A percentile compares a stretch with the other conserved stretches of the same genome.
These are phyloP conservation scores for Sceliomorpha sp. DNA, from an alignment of 2,888 invertebrate genomes.

Conservation along the genomic window DNA sequence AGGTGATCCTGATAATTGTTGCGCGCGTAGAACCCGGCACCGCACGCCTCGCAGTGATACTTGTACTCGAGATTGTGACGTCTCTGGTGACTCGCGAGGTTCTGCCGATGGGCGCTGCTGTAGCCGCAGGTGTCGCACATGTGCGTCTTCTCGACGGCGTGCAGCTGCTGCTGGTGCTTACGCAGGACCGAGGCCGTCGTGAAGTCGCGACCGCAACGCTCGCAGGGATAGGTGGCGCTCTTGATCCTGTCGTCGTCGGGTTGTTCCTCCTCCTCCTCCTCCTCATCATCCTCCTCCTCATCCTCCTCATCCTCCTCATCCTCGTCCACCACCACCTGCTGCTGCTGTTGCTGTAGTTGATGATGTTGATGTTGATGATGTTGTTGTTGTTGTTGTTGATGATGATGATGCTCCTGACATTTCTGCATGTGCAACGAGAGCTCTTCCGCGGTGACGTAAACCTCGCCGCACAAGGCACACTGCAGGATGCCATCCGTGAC, in stretches of 20 bases:
- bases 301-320: no score
- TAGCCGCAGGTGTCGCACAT: constrained; percentile 72
- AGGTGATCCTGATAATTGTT: constrained; percentile 73
- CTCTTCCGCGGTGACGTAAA: constrained; percentile 61
- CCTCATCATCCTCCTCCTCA: no score
- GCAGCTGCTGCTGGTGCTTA: constrained; percentile 58
- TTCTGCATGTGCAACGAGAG: constrained; percentile 58
- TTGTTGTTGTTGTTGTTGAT: constrained; percentile 3
- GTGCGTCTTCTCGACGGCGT: constrained; percentile 61
- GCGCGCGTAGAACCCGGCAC: constrained; percentile 69
- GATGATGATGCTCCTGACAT: constrained; percentile 56
- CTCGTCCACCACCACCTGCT: background rate
- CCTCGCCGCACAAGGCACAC: constrained; percentile 69
- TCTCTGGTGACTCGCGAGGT: constrained; percentile 67
- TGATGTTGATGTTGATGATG: constrained; percentile 8
- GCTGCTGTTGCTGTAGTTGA: background rate
- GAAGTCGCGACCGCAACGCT: constrained; percentile 60
- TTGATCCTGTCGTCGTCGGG: constrained; percentile 2
- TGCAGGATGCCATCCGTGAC: constrained; percentile 57
- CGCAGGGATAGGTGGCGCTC: constrained; percentile 56
- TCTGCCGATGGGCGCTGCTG: constrained; percentile 67
- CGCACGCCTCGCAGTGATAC: constrained; percentile 75
- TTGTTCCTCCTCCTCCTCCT: no score
- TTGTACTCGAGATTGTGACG: constrained; percentile 74
- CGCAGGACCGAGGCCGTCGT: constrained; percentile 50